Evolutionary conservation across 37 sponge, comb jelly and placozoan genomes (phyloP).

Genomic region (Oopsacas minuta): DNA sequence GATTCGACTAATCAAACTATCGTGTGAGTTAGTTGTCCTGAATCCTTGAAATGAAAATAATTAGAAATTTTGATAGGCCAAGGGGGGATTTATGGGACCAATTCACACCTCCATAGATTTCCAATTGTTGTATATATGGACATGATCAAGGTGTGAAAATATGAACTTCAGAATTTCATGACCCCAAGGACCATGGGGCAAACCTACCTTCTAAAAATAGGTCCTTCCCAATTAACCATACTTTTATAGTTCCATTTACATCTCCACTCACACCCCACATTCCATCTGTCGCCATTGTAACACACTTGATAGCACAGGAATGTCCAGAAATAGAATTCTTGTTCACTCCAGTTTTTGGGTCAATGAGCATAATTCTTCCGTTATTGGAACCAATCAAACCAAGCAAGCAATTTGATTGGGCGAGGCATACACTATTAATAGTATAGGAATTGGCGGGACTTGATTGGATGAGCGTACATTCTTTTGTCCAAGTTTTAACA

Average conservation of each 20-base stretch:
- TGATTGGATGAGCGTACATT: not conserved
- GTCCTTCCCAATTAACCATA: not conserved
- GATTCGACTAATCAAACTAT: not conserved
- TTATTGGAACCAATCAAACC: not conserved
- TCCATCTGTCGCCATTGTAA: not conserved
- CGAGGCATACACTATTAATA: not conserved
- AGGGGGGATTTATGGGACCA: too few species aligned
- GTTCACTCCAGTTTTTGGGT: not conserved
- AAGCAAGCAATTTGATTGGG: not conserved
- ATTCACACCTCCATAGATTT: too few species aligned
- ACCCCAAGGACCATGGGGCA: too few species aligned
- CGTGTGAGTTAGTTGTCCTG: not conserved
- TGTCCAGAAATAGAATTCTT: not conserved
- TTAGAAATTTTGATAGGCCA: too few species aligned
- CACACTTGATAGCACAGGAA: not conserved
- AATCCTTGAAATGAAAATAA: too few species aligned
- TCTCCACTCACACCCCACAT: conserved; percentile 8
- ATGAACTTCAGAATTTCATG: too few species aligned
- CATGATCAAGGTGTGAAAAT: too few species aligned
- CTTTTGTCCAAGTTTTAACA: conserved; percentile 10
- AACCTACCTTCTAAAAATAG: not conserved
- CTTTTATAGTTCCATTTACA: not conserved
- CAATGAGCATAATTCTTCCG: not conserved
- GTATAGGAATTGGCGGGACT: conserved; percentile 7
- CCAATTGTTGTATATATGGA: too few species aligned